Percentiles rank a stretch among this genome's conserved stretches.
These are phyloP conservation scores for Neomonachus schauinslandi DNA, from an alignment of 2,113 vertebrate species.

Conservation along the genomic window DNA sequence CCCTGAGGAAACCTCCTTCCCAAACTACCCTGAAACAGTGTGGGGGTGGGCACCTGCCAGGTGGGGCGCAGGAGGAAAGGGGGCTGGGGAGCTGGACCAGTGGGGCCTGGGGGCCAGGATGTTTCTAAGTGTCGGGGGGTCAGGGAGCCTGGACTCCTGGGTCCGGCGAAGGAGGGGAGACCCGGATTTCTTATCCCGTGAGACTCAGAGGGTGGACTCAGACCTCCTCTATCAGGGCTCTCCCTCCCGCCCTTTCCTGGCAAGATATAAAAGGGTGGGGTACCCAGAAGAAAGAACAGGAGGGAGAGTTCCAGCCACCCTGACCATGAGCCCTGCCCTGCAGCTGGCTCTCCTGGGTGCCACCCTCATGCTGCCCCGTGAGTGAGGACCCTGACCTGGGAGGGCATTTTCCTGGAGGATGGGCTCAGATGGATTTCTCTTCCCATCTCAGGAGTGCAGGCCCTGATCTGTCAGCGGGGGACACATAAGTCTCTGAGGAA, in stretches of 20 bases:
- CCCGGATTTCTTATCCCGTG: neutral
- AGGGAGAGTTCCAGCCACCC: accelerated
- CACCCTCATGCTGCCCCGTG: neutral
- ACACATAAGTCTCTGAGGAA: accelerated
- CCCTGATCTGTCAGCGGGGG: neutral
- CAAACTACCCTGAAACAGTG: neutral
- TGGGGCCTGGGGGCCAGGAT: too few species aligned
- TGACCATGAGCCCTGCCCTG: neutral
- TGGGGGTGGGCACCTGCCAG: too few species aligned
- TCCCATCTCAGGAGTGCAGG: neutral
- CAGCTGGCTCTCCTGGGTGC: constrained; percentile 45
- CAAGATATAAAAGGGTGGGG: neutral
- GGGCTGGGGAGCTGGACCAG: too few species aligned
- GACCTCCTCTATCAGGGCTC: neutral
- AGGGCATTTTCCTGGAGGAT: neutral
- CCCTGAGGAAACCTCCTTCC: neutral
- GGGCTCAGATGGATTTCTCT: neutral
- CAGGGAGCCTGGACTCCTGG: too few species aligned
- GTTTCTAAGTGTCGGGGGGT: neutral
- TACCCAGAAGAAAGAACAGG: neutral
- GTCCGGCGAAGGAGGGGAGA: neutral
- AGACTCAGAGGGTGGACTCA: neutral
- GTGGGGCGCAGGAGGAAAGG: neutral
- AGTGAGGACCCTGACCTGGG: neutral
- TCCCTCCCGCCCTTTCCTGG: neutral